Base-by-base conservation (phyloP, 2,888 invertebrate species). In the Muscina levida region DNA sequence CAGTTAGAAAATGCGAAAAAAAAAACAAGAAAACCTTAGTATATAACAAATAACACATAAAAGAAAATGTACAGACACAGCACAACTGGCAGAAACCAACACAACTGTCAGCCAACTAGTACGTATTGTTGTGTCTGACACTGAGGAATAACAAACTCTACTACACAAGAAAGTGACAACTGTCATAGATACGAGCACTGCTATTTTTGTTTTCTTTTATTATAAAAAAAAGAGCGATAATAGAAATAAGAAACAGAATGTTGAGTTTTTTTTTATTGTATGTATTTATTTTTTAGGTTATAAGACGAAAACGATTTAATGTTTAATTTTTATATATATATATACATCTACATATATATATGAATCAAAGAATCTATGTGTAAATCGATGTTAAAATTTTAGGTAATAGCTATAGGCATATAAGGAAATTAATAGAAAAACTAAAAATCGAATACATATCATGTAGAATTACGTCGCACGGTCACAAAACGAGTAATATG, bases 171-270 rank as follows among this genome's bases (percentile, higher is more conserved):
- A 66, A 17, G n/a, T 10, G 62, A 74, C 66, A 71, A 68, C 51
- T 82, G 77, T 83, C 83, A 82, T 84, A 83, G 84, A 83, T 84
- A 84, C 83, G 82, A 77, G 79, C 82, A 82, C 72, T 81, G 74
- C 78, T 81, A 72, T 71, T 74, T 57, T 42, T 72, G 57, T 71
- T 44, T 56, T 31, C 22, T 22, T 17, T 62, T 10, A 22, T 1
- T 22, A 17, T 37, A 31, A 39, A 1, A 17, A 19, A 17, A 19
- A 42, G 39, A 57, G 15, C 5, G 37, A 31, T 8, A 59, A 15
- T 15, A 56, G 24, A 42, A 39, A 44, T 13, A 6, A 37, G 10
- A 37, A 6, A 19, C 13, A 42, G 31, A 44, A 66, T 22, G 17
- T 22, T 4, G 56, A 75, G 37, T 51, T 11, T 72, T 72, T 46